Percentiles rank a stretch among this genome's conserved stretches.
Conservation (phyloP, 2,113 vertebrate genomes). For the Albula glossodonta region DNA sequence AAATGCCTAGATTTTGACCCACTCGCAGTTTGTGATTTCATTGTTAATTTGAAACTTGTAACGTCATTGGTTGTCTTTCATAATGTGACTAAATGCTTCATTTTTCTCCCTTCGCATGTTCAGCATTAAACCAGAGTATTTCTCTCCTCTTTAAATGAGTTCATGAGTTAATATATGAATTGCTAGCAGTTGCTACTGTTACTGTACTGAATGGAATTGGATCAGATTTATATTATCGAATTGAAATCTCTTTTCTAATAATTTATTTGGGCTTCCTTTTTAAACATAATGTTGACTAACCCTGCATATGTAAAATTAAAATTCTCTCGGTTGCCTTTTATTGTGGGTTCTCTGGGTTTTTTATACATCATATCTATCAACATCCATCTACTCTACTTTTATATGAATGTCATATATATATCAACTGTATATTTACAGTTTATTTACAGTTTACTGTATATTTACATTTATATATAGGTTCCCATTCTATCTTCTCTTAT, state of each 20-base stretch:
- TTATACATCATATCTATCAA: too few relatives aligned
- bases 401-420: too few relatives aligned
- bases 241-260: slow-evolving; percentile 28
- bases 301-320: slow-evolving; percentile 26
- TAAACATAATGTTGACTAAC: slow-evolving; percentile 27
- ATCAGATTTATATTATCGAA: slow-evolving; percentile 30
- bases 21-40: slow-evolving; percentile 15
- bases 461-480: too few relatives aligned
- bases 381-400: not conserved
- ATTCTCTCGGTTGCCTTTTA: slow-evolving; percentile 24
- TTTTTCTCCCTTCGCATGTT: slow-evolving; percentile 11
- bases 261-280: slow-evolving; percentile 33
- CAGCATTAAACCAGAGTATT: slow-evolving; percentile 20
- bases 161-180: slow-evolving; percentile 25
- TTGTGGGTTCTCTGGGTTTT: not conserved
- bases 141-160: slow-evolving; percentile 20
- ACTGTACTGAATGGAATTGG: slow-evolving; percentile 14
- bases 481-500: too few relatives aligned
- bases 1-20: slow-evolving; percentile 42
- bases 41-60: slow-evolving; percentile 52
- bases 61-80: slow-evolving; percentile 16
- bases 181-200: slow-evolving; percentile 3
- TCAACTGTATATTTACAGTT: too few relatives aligned
- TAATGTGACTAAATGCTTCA: not conserved
- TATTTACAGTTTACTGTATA: too few relatives aligned